Conservation (phyloP, 2,888 invertebrate genomes). For the Noctua janthe region DNA sequence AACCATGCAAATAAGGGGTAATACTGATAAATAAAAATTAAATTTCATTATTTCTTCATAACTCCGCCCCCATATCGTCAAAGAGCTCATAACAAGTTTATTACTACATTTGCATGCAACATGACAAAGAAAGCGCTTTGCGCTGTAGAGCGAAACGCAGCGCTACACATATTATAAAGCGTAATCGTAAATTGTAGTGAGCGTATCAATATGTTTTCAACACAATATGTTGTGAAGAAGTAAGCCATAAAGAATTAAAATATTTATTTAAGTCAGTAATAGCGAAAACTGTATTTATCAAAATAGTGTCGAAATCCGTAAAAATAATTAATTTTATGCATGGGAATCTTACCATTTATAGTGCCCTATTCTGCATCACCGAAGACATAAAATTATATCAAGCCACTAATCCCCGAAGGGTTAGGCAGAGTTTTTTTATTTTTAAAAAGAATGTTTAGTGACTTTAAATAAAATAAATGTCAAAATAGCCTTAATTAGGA, state of each 20-base stretch:
- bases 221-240: conserved; percentile 33
- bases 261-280: conserved; percentile 13
- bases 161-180: conserved; percentile 54
- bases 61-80: conserved; percentile 6
- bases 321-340: background rate
- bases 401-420: background rate
- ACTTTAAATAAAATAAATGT: too few species aligned
- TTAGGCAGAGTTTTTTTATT: background rate
- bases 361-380: too few species aligned
- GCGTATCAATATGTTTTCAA: conserved; percentile 37
- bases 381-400: too few species aligned
- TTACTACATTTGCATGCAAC: conserved; percentile 78
- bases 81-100: conserved; percentile 47
- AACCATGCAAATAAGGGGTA: background rate
- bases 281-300: background rate
- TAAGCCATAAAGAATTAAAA: background rate
- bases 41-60: conserved; percentile 18
- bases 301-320: background rate
- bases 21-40: background rate
- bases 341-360: too few species aligned
- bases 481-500: background rate
- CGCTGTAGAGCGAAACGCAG: conserved; percentile 49
- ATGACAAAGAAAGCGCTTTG: conserved; percentile 79
- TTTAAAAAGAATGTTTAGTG: background rate
- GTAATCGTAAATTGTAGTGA: conserved; percentile 27